phyloP scores from a whole-genome alignment of 2,797 vertebrate species.

The Muraenolepis orangiensis region DNA sequence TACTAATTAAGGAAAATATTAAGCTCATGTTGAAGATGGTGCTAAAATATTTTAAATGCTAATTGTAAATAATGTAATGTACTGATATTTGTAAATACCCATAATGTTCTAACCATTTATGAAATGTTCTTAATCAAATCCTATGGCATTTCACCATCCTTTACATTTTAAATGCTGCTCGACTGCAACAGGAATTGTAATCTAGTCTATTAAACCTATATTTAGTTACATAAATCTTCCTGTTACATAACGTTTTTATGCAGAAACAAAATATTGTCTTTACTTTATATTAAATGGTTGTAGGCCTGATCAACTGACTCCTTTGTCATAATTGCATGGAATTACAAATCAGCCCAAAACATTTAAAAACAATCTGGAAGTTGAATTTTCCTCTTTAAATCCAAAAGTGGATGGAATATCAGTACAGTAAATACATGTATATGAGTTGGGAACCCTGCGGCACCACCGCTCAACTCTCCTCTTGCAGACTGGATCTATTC shows the following conservation, averaged over 20 bases:
- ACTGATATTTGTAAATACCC: conserved; percentile 2
- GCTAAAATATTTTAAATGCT: conserved; percentile 14
- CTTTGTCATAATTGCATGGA: conserved; percentile 8
- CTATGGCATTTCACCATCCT: conserved; percentile 23
- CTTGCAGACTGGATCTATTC: neutral
- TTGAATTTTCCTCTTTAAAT: neutral
- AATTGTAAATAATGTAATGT: conserved; percentile 18
- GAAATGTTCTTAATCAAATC: conserved; percentile 13
- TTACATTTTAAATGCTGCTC: conserved; percentile 26
- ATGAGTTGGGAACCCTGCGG: neutral
- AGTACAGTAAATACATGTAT: neutral
- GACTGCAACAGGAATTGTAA: conserved; percentile 26
- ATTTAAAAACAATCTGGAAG: neutral
- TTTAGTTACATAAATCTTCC: conserved; percentile 28
- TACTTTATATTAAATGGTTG: conserved; percentile 38
- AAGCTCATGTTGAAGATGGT: conserved; percentile 7
- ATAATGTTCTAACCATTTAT: conserved; percentile 12
- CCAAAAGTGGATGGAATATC: neutral
- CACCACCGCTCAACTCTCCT: neutral
- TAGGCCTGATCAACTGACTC: conserved; percentile 16
- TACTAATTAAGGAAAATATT: neutral
- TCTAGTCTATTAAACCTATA: conserved; percentile 22
- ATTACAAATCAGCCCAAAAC: neutral
- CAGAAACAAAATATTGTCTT: conserved; percentile 31
- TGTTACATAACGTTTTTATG: conserved; percentile 36